Base-by-base conservation (phyloP, 2,797 vertebrate species). In the Epinephelus coioides region DNA sequence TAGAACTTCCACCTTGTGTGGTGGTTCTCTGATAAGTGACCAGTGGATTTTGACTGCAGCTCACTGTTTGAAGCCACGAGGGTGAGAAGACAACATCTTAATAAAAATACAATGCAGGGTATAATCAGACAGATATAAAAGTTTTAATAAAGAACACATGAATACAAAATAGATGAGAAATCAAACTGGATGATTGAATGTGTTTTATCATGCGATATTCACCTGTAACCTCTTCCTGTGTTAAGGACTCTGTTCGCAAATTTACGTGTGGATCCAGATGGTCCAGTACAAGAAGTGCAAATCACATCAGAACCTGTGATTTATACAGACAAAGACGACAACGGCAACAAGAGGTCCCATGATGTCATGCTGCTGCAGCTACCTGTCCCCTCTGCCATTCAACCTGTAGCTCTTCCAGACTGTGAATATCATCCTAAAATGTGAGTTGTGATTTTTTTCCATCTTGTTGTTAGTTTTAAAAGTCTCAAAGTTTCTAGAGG, bases 321-420 rank as follows among this genome's bases (percentile, higher is more conserved):
- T 34, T 84, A 12, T 12, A 50, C 8, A 9, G 68, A 76, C n/a
- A 43, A 34, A 2, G n/a, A 15, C 50, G 68, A 73, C 19, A 47
- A 17, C 34, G 11, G 12, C 13, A 14, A 11, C 4, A 15, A 3
- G 3, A 71, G 10, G 53, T 0, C 2, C 6, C 76, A 76, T 47
- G 83, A 82, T 3, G 10, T 82, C 72, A 79, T 76, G 76, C 61
- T 82, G 8, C 63, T 79, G 68, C 30, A 85, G 76, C 60, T 85
- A 0, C 72, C 72, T 0, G 0, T 0, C 0, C 6, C 63, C 2
- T 6, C 23, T 5, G 2, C 4, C 1, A 11, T 64, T 25, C 1
- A 27, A 3, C 62, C 68, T 17, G 0, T 79, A 27, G 9, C 1
- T 6, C 62, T 61, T 18, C 59, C 83, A 10, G 47, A 75, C 53